Conservation (phyloP, 2,797 vertebrate genomes). For the Falco naumanni region DNA sequence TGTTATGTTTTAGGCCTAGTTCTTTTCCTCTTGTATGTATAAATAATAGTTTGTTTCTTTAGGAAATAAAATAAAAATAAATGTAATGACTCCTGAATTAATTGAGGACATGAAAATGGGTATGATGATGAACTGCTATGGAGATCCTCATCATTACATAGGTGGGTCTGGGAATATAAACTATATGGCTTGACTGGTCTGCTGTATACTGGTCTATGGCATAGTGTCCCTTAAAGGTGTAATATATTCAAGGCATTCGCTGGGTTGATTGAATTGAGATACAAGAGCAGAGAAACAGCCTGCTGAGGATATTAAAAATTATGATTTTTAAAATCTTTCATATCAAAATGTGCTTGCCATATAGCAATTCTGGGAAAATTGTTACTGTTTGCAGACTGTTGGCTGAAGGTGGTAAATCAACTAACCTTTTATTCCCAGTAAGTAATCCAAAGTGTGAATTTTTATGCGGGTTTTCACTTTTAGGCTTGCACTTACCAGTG, state of each 20-base stretch:
- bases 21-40: background rate
- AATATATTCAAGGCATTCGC: background rate
- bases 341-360: background rate
- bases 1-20: background rate
- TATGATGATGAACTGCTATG: background rate
- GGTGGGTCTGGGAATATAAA: background rate
- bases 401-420: background rate
- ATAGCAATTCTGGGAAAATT: background rate
- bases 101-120: background rate
- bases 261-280: fast-evolving
- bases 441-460: background rate
- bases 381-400: background rate
- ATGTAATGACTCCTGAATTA: background rate
- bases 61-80: background rate
- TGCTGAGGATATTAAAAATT: background rate
- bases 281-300: background rate
- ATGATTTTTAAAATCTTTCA: background rate
- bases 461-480: background rate
- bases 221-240: background rate
- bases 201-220: background rate
- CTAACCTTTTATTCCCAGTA: background rate
- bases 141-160: background rate
- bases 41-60: background rate
- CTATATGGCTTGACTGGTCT: background rate
- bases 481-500: background rate